These are phyloP conservation scores for Rhagoletis zephyria DNA, from an alignment of 1,140 invertebrate species.

Conservation along the genomic window DNA sequence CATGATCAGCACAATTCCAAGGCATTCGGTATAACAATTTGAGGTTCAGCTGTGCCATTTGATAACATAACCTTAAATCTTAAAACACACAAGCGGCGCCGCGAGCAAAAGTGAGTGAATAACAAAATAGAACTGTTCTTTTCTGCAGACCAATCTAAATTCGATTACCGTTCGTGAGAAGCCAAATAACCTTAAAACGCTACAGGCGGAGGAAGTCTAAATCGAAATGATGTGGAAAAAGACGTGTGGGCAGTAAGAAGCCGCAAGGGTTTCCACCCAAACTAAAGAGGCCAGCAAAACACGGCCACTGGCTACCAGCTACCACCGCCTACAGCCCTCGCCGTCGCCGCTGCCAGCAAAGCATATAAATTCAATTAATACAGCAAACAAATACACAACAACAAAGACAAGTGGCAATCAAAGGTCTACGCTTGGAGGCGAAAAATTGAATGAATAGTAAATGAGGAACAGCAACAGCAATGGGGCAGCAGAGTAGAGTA, in stretches of 20 bases:
- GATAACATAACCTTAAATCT: too few relatives aligned
- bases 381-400: slow-evolving; percentile 20
- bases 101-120: too few relatives aligned
- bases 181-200: too few relatives aligned
- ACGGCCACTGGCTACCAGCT: not conserved
- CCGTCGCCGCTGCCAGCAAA: not conserved
- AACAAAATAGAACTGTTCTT: too few relatives aligned
- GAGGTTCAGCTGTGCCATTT: too few relatives aligned
- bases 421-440: not conserved
- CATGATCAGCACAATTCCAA: too few relatives aligned
- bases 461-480: not conserved
- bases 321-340: not conserved
- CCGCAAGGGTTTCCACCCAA: not conserved
- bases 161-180: too few relatives aligned
- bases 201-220: not conserved
- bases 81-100: too few relatives aligned
- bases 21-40: too few relatives aligned
- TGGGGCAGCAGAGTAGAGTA: too few relatives aligned
- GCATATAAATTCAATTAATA: slow-evolving; percentile 41
- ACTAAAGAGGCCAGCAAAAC: not conserved
- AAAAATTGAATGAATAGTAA: slow-evolving; percentile 26
- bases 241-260: not conserved
- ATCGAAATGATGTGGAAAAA: not conserved
- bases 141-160: too few relatives aligned
- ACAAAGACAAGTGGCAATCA: slow-evolving; percentile 14